Conservation (phyloP, 2,888 invertebrate genomes). For the Sesia bembeciformis region DNA sequence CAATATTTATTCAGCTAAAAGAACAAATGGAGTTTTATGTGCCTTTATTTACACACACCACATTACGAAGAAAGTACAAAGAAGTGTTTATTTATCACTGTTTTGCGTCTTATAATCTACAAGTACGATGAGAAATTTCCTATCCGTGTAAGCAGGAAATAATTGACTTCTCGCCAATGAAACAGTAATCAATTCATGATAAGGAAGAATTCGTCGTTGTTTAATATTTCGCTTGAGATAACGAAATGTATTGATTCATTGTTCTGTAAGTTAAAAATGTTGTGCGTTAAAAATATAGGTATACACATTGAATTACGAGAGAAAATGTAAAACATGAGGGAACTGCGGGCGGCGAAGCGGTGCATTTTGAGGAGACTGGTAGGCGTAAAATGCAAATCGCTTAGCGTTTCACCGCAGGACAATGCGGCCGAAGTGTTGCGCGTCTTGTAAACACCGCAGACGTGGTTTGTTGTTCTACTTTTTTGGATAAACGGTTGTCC, state of each 20-base stretch:
- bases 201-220: conserved; percentile 18
- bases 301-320: conserved; percentile 16
- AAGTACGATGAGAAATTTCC: conserved; percentile 7
- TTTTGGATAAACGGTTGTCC: conserved; percentile 68
- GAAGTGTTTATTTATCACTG: conserved; percentile 31
- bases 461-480: conserved; percentile 68
- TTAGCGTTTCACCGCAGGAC: conserved; percentile 57
- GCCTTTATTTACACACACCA: no score
- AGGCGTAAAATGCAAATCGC: conserved; percentile 65
- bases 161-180: conserved; percentile 14
- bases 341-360: conserved; percentile 17
- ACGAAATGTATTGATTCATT: conserved; percentile 7
- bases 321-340: conserved; percentile 42
- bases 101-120: conserved; percentile 37
- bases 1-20: no score
- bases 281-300: conserved; percentile 2
- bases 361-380: conserved; percentile 20
- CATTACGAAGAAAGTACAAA: no score
- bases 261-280: conserved; percentile 2
- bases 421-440: conserved; percentile 62
- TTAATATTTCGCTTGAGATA: conserved; percentile 14
- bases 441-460: conserved; percentile 64
- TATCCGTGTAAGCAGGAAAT: conserved; percentile 18
- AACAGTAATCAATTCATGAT: conserved; percentile 16
- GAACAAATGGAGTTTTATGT: no score